Conservation (phyloP, 2,888 invertebrate species). For the Plusia festucae region DNA sequence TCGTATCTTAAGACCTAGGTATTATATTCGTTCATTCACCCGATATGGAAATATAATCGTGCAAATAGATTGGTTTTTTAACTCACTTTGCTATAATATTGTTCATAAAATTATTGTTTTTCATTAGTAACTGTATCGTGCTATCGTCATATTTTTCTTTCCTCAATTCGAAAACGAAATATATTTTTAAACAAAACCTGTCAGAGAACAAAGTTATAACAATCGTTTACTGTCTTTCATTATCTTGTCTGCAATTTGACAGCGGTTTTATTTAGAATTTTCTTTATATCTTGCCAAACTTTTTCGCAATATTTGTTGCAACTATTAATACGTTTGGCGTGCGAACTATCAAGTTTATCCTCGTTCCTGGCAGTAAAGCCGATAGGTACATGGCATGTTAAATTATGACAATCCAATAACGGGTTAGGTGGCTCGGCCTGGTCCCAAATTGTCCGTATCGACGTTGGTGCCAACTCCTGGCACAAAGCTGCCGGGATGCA, state of each 20-base stretch:
- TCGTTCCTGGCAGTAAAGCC: conserved; percentile 75
- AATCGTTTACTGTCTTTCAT: conserved; percentile 41
- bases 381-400: conserved; percentile 79
- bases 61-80: conserved; percentile 30
- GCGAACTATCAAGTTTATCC: conserved; percentile 72
- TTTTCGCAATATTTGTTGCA: conserved; percentile 48
- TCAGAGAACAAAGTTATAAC: conserved; percentile 45
- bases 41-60: conserved; percentile 36
- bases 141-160: conserved; percentile 31
- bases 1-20: conserved; percentile 4
- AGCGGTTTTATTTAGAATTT: conserved; percentile 26
- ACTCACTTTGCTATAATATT: conserved; percentile 29
- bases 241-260: conserved; percentile 35
- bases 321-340: conserved; percentile 68
- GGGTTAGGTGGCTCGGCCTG: conserved; percentile 81
- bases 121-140: conserved; percentile 41
- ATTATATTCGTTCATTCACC: conserved; percentile 27
- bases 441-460: conserved; percentile 84
- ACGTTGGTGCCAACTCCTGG: conserved; percentile 80
- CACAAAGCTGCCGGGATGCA: conserved; percentile 66
- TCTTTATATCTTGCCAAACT: conserved; percentile 28
- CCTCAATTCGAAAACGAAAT: conserved; percentile 22
- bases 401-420: conserved; percentile 88
- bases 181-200: conserved; percentile 40
- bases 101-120: conserved; percentile 22